These are phyloP conservation scores for Epizoanthus scotinus DNA, from an alignment of 92 coral and sea anemone genomes.

Conservation along the genomic window DNA sequence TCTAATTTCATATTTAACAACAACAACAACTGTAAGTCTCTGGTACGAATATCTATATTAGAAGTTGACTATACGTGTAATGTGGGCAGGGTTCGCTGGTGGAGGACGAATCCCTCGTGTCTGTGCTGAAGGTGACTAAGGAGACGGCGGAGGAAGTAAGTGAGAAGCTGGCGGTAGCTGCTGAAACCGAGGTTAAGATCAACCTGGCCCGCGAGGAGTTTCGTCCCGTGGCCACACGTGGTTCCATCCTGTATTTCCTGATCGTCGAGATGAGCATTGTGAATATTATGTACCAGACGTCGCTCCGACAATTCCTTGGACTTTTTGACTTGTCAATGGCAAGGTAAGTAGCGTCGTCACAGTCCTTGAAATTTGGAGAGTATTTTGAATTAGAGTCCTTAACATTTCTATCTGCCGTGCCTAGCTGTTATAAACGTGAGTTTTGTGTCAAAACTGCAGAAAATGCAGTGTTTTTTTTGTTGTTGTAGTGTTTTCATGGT, in stretches of 20 bases:
- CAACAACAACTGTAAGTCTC: too few relatives aligned
- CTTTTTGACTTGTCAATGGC: conserved; percentile 91
- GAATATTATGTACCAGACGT: conserved; percentile 90
- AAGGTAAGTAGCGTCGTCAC: conserved; percentile 40
- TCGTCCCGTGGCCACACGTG: conserved; percentile 94
- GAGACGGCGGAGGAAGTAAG: conserved; percentile 94
- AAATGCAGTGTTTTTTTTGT: too few relatives aligned
- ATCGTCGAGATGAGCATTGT: conserved; percentile 96
- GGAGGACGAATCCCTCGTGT: conserved; percentile 88
- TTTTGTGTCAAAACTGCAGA: too few relatives aligned
- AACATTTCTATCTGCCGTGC: too few relatives aligned
- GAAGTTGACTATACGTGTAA: too few relatives aligned
- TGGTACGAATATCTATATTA: too few relatives aligned
- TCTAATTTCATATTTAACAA: too few relatives aligned
- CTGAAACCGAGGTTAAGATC: conserved; percentile 88
- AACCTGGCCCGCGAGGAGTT: conserved; percentile 91
- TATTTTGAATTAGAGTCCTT: too few relatives aligned
- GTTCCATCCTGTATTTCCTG: conserved; percentile 85
- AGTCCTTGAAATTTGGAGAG: too few relatives aligned
- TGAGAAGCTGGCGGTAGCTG: conserved; percentile 91
- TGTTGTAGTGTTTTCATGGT: too few relatives aligned
- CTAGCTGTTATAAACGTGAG: too few relatives aligned
- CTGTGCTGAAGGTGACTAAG: conserved; percentile 86
- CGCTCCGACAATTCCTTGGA: conserved; percentile 84
- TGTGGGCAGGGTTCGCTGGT: conserved; percentile 72